Base-by-base conservation (phyloP, 2,797 vertebrate genomes). In the Phataginus tricuspis region DNA sequence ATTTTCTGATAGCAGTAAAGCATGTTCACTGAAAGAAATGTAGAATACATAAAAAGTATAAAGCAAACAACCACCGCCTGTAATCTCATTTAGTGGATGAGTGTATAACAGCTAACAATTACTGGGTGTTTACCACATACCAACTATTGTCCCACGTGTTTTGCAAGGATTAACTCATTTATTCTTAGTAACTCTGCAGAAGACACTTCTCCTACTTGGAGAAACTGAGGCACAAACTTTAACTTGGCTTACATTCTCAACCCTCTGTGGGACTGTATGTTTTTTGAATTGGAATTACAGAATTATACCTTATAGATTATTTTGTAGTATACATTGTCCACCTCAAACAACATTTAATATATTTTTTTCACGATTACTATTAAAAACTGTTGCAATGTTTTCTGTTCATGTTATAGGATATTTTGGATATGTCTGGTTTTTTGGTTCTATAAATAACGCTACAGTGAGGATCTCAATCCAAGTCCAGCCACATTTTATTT, bases 1-100 rank as follows among this genome's bases (percentile, higher is more conserved):
- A 45, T 82, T 86, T 86, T 89, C 74, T 97, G 85, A 42, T n/a
- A 61, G 63, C 18, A 77, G 45, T 92, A 94, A 92, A 90, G 61
- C 37, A 92, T 72, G 15, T 86, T 86, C 42, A 92, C 37, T 53
- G 93, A 27, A 95, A 87, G 66, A 86, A 92, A 91, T 75, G 29
- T 31, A 91, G 57, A 64, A n/a, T 79, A 89, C n/a, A 34, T 82
- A 63, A 57, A 74, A 85, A 61, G 53, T 64, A 83, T 51, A 66
- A 92, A 68, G 55, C 66, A 80, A 92, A 90, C 27, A 77, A 15
- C 25, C 5, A 10, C 34, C 5, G 39, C 39, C 51, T 59, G 5
- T 92, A 78, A 68, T 61, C 19, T 51, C 63, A 39, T 23, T 79
- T 79, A 90, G 25, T 42, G 25, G 13, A 64, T 69, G 42, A 86